Evolutionary conservation across 2,888 invertebrate genomes (phyloP).

Genomic region (Leucania comma): DNA sequence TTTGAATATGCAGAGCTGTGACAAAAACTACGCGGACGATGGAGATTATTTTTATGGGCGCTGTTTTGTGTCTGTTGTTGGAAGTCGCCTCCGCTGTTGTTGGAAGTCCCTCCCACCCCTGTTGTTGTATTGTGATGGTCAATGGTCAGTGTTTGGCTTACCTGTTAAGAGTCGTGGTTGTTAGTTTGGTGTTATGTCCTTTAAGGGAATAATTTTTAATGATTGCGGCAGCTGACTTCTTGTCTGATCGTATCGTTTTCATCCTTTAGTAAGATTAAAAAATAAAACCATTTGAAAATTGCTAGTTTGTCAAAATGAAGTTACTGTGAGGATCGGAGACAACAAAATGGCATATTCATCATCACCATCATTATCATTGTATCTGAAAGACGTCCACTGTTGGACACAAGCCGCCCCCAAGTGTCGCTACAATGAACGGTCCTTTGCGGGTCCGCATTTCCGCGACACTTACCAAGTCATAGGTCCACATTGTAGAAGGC

Average conservation of each 20-base stretch:
- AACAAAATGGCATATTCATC: no score
- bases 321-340: no score
- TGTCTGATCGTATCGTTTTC: background rate
- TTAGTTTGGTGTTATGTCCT: background rate
- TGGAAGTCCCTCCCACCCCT: background rate
- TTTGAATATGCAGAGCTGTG: slow-evolving; percentile 61
- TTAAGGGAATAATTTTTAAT: no score
- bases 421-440: no score
- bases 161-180: background rate
- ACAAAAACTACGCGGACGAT: slow-evolving; percentile 56
- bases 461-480: no score
- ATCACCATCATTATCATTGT: no score
- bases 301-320: no score
- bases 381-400: no score
- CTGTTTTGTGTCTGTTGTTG: slow-evolving; percentile 35
- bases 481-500: no score
- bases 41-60: slow-evolving; percentile 50
- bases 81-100: background rate
- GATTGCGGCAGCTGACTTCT: background rate
- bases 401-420: no score
- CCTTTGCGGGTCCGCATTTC: no score
- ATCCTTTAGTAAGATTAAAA: background rate
- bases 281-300: background rate
- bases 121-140: slow-evolving; percentile 12
- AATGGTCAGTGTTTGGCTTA: slow-evolving; percentile 13